Percentiles rank a stretch among this genome's conserved stretches.
Conservation (phyloP, 2,888 invertebrate genomes). For the Zaprionus obscuricornis region DNA sequence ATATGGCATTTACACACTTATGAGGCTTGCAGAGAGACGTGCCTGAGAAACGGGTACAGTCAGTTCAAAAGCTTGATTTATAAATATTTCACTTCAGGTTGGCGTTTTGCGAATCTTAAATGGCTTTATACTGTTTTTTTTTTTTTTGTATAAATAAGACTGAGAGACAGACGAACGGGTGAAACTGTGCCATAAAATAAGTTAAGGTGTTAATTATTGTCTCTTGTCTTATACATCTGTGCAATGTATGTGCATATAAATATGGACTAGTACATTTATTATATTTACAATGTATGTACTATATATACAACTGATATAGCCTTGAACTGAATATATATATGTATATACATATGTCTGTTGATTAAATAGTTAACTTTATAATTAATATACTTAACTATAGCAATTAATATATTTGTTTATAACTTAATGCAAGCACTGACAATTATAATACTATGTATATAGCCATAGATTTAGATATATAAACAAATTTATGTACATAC, state of each 20-base stretch:
- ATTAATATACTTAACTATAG: too few species aligned
- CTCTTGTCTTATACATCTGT: conserved; percentile 13
- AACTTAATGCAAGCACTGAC: not conserved
- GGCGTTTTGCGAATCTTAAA: conserved; percentile 22
- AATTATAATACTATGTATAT: conserved; percentile 7
- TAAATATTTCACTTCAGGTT: conserved; percentile 9
- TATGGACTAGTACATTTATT: too few species aligned
- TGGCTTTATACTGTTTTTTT: conserved; percentile 13
- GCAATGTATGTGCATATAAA: conserved; percentile 4
- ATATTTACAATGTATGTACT: conserved; percentile 2
- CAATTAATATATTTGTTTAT: conserved; percentile 15
- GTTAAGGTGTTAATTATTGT: conserved; percentile 32
- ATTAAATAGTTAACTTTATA: not conserved
- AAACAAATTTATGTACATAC: not conserved
- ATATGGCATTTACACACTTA: conserved; percentile 5
- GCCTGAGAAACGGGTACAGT: conserved; percentile 41
- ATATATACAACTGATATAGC: not conserved
- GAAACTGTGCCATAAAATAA: conserved; percentile 21
- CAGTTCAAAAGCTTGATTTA: conserved; percentile 33
- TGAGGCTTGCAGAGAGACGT: conserved; percentile 18
- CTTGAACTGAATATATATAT: conserved; percentile 18
- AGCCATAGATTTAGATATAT: conserved; percentile 25
- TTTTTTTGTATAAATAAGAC: conserved; percentile 3
- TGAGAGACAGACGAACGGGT: too few species aligned
- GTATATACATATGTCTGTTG: not conserved